phyloP scores from a whole-genome alignment of 2,113 vertebrate species.

The Amphilophus citrinellus region DNA sequence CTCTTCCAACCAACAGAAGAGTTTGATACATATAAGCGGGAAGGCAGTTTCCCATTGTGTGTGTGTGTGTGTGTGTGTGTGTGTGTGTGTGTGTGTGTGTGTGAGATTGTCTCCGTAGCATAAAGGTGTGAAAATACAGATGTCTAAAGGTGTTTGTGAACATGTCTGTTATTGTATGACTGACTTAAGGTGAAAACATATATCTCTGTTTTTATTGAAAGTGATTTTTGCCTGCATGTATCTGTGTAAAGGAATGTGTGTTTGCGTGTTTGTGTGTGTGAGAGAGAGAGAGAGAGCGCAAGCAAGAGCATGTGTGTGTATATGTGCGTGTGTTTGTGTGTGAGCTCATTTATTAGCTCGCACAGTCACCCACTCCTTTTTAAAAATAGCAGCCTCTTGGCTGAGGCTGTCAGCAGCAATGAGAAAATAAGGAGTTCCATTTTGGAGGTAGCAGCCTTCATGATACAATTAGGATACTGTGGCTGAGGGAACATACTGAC shows the following conservation, averaged over 20 bases:
- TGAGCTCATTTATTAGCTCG: slow-evolving; percentile 75
- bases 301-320: slow-evolving; percentile 1
- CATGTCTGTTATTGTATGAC: slow-evolving; percentile 19
- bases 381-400: slow-evolving; percentile 83
- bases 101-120: slow-evolving; percentile 26
- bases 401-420: slow-evolving; percentile 78
- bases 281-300: background rate
- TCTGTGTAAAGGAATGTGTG: slow-evolving; percentile 4
- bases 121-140: slow-evolving; percentile 39
- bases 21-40: background rate
- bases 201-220: slow-evolving; percentile 46
- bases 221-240: slow-evolving; percentile 3
- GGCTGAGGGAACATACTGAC: slow-evolving; percentile 40
- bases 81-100: background rate
- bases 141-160: slow-evolving; percentile 20
- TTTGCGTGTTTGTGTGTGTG: background rate
- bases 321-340: slow-evolving; percentile 24
- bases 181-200: slow-evolving; percentile 23
- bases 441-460: slow-evolving; percentile 68
- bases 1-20: slow-evolving; percentile 7
- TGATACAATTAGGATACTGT: slow-evolving; percentile 70
- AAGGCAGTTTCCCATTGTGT: slow-evolving; percentile 7
- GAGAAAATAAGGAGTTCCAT: slow-evolving; percentile 78
- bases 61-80: background rate
- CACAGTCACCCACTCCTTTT: slow-evolving; percentile 64